Conservation (phyloP, 2,888 invertebrate species). For the Esperia sulphurella region DNA sequence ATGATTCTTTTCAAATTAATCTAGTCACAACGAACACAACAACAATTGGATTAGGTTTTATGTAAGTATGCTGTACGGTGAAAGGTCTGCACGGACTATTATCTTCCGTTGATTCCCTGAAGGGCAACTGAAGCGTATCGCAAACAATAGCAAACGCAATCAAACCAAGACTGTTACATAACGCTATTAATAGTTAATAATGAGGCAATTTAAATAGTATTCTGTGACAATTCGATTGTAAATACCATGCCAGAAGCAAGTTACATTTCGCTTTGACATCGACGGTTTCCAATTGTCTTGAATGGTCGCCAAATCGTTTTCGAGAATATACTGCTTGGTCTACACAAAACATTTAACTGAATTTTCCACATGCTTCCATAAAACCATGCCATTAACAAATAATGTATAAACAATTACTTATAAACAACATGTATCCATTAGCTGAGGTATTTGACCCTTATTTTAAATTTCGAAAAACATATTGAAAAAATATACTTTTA, state of each 20-base stretch:
- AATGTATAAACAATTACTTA: too few species aligned
- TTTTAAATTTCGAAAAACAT: too few species aligned
- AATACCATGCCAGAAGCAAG: not conserved
- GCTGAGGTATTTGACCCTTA: too few species aligned
- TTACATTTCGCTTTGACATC: not conserved
- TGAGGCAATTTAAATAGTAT: too few species aligned
- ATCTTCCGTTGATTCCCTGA: constrained; percentile 16
- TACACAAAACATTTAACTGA: too few species aligned
- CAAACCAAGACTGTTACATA: constrained; percentile 4
- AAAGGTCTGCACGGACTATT: constrained; percentile 34
- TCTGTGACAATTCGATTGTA: not conserved
- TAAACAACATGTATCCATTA: too few species aligned
- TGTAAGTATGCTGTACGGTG: constrained; percentile 35
- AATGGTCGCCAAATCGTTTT: too few species aligned
- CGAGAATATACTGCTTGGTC: too few species aligned
- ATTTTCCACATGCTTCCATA: too few species aligned
- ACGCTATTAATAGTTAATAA: not conserved
- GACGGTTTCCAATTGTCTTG: too few species aligned
- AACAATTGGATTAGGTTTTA: constrained; percentile 35
- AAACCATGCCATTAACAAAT: too few species aligned
- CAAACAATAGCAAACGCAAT: constrained; percentile 11
- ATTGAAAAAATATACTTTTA: too few species aligned
- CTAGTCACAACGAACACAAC: constrained; percentile 39
- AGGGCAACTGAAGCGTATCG: constrained; percentile 14
- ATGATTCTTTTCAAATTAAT: constrained; percentile 21